Evolutionary conservation across 2,113 vertebrate genomes (phyloP), one percentile per base, ranked within the genome.

Genomic region (Gasterosteus aculeatus): DNA sequence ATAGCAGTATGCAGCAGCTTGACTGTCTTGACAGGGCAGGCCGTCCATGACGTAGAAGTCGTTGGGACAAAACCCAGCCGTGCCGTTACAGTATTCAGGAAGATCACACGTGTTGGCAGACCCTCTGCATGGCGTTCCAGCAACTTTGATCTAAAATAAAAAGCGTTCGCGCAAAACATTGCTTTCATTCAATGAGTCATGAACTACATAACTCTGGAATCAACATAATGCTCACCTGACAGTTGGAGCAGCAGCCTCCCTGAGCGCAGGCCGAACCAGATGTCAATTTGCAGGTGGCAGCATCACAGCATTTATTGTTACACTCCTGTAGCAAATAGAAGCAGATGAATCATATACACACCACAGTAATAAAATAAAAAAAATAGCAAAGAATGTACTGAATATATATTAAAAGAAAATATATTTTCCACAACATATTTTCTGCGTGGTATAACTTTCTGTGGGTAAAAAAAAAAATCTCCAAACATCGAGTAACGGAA

Each of bases 11-110:
- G 95, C 93, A 0, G 87, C 57, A 63, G 18, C 11, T 51, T 35
- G 18, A 9, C 33, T 66, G 78, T 82, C 88, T 60, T 89, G 53
- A 60, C 96, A 98, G 0, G 93, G 60, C n/a, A 92, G 41, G 0
- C 97, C 95, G 12, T 97, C 93, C 93, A 96, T 95, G n/a, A 95
- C 0, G 22, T 96, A 96, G 33, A 84, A 92, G 15, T 98, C 94
- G 0, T 78, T 54, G 0, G 96, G 96, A 26, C 97, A 98, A 82
- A 90, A 93, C n/a, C 69, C 59, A 1, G 67, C 78, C 0, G 39
- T 75, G 0, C 96, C 97, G 6, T 86, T 70, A 74, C 96, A 97
- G 92, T 88, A 97, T 53, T 98, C 97, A 0, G 96, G 94, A 1
- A 98, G 94, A 66, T 97, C 97, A 77, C 97, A 99, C 12, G 54